Evolutionary conservation across 2,888 invertebrate genomes (phyloP).

Genomic region (Leptopilina syphax): DNA sequence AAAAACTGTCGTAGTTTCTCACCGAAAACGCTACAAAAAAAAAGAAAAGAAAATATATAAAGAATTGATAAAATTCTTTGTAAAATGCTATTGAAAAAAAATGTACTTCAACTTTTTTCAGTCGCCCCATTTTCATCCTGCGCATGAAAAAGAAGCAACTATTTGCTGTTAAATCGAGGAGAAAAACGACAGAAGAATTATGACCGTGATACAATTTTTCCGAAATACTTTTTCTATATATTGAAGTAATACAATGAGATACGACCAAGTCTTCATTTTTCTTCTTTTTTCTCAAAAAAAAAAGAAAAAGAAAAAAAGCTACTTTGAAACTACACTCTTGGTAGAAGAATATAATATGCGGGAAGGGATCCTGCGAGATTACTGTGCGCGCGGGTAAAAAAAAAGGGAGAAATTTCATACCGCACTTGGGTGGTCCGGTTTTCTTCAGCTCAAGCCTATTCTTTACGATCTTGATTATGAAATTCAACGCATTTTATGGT

Average conservation of each 20-base stretch:
- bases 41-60: no score
- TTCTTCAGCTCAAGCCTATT: slow-evolving; percentile 24
- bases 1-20: no score
- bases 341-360: background rate
- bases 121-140: no score
- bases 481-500: slow-evolving; percentile 24
- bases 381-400: slow-evolving; percentile 11
- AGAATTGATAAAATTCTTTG: no score
- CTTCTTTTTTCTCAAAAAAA: no score
- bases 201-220: slow-evolving; percentile 5
- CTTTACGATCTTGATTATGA: slow-evolving; percentile 40
- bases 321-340: background rate
- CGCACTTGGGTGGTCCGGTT: slow-evolving; percentile 39
- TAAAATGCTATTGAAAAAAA: no score
- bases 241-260: no score
- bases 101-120: no score
- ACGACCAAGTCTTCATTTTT: no score
- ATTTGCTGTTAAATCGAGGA: no score
- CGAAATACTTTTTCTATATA: background rate
- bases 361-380: slow-evolving; percentile 3
- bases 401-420: slow-evolving; percentile 21
- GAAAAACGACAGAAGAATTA: background rate
- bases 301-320: background rate
- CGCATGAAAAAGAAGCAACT: no score
- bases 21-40: no score